phyloP scores from a whole-genome alignment of 2,113 vertebrate genomes.

The Strix uralensis region DNA sequence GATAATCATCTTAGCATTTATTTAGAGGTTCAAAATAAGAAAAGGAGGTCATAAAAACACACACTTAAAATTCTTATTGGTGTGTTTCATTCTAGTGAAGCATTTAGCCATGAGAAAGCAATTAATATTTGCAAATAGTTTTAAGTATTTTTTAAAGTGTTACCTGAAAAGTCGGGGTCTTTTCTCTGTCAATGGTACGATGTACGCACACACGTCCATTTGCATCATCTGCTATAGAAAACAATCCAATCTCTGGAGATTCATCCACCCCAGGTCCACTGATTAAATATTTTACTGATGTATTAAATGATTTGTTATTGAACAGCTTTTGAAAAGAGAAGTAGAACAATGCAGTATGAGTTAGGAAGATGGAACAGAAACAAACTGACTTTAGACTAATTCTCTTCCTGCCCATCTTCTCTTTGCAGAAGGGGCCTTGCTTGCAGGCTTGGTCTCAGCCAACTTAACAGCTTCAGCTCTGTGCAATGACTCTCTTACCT shows the following conservation, averaged over 20 bases:
- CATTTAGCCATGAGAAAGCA: neutral
- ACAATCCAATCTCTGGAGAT: slow-evolving; percentile 65
- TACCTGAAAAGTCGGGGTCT: slow-evolving; percentile 61
- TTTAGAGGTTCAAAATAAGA: neutral
- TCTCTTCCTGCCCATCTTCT: neutral
- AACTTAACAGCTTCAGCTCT: neutral
- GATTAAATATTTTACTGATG: slow-evolving; percentile 65
- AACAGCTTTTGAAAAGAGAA: slow-evolving; percentile 56
- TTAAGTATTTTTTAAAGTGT: neutral
- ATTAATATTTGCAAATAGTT: neutral
- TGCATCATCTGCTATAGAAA: slow-evolving; percentile 62
- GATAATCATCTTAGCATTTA: neutral
- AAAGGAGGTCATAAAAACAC: neutral
- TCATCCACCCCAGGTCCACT: slow-evolving; percentile 73
- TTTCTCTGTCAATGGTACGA: slow-evolving; percentile 74
- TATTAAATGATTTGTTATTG: neutral
- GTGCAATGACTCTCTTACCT: too few species aligned
- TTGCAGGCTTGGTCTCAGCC: neutral
- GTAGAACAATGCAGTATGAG: neutral
- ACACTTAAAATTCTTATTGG: neutral
- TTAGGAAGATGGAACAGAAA: neutral
- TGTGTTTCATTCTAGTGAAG: neutral
- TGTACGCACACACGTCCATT: slow-evolving; percentile 62
- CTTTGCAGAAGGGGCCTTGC: neutral
- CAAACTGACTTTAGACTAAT: neutral